Conservation (phyloP, 2,888 invertebrate species). For the Augochlorella aurata region DNA sequence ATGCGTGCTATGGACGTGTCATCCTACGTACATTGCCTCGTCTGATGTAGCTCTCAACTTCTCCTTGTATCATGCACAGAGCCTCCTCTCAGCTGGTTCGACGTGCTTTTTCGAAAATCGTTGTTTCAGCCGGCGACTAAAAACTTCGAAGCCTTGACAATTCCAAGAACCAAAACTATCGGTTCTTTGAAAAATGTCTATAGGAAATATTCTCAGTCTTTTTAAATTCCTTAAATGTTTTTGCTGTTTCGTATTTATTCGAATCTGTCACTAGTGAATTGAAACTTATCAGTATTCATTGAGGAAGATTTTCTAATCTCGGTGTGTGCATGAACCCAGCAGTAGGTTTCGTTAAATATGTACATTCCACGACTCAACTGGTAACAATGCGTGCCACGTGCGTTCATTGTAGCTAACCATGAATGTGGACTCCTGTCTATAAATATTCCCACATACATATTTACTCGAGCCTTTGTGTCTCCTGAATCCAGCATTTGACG, state of each 20-base stretch:
- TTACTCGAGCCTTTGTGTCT: background rate
- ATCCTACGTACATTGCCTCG: background rate
- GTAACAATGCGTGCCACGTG: slow-evolving; percentile 3
- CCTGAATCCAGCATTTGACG: background rate
- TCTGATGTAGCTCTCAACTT: background rate
- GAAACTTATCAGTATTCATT: too few species aligned
- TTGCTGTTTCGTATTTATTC: too few species aligned
- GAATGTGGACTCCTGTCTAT: slow-evolving; percentile 11
- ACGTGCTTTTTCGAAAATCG: background rate
- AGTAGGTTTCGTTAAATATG: slow-evolving; percentile 32
- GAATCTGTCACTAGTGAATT: too few species aligned
- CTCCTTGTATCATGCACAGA: background rate
- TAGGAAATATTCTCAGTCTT: too few species aligned
- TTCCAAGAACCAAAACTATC: too few species aligned
- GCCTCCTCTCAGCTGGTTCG: background rate
- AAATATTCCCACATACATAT: slow-evolving; percentile 9
- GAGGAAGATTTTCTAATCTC: background rate
- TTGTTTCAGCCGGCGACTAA: background rate
- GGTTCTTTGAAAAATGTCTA: too few species aligned
- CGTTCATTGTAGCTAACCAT: slow-evolving; percentile 8
- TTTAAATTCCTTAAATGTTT: too few species aligned
- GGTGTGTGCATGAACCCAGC: background rate
- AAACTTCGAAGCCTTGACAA: too few species aligned
- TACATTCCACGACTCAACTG: slow-evolving; percentile 21
- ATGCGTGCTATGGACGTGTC: background rate